phyloP scores from a whole-genome alignment of 2,888 invertebrate genomes.

The Baccha elongata region DNA sequence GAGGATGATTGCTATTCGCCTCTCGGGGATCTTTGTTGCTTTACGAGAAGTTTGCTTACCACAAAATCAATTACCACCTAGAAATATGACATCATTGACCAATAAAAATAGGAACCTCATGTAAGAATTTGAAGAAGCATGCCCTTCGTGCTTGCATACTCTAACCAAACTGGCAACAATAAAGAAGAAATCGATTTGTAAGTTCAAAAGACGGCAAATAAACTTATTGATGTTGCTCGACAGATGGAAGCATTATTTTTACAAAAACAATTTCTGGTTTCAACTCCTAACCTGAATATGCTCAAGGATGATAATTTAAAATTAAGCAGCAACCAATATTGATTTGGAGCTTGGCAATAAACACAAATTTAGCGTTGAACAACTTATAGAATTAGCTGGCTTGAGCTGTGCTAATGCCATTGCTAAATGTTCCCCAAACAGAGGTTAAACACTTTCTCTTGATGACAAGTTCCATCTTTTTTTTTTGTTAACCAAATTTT shows the following conservation, averaged over 20 bases:
- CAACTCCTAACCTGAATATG: constrained; percentile 95
- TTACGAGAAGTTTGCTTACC: too few species aligned
- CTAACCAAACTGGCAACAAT: constrained; percentile 91
- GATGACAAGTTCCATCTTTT: background rate
- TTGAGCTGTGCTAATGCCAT: constrained; percentile 96
- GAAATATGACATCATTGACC: constrained; percentile 83
- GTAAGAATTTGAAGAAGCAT: constrained; percentile 95
- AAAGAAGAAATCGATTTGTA: constrained; percentile 94
- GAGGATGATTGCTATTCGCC: too few species aligned
- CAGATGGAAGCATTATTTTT: constrained; percentile 97
- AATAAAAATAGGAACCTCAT: constrained; percentile 93
- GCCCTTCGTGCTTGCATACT: constrained; percentile 92
- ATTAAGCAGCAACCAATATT: constrained; percentile 90
- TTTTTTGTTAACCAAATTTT: constrained; percentile 13
- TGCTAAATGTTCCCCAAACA: constrained; percentile 86
- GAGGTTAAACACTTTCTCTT: constrained; percentile 72
- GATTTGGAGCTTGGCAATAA: constrained; percentile 96
- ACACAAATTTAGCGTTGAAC: constrained; percentile 97
- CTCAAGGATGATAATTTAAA: constrained; percentile 96
- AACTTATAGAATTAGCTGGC: constrained; percentile 99
- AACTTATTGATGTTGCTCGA: constrained; percentile 94
- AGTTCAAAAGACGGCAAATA: constrained; percentile 91
- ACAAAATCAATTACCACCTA: background rate
- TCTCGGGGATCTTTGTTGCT: too few species aligned
- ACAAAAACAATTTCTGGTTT: constrained; percentile 94